phyloP scores from a whole-genome alignment of 2,113 vertebrate genomes.

The Meriones unguiculatus region DNA sequence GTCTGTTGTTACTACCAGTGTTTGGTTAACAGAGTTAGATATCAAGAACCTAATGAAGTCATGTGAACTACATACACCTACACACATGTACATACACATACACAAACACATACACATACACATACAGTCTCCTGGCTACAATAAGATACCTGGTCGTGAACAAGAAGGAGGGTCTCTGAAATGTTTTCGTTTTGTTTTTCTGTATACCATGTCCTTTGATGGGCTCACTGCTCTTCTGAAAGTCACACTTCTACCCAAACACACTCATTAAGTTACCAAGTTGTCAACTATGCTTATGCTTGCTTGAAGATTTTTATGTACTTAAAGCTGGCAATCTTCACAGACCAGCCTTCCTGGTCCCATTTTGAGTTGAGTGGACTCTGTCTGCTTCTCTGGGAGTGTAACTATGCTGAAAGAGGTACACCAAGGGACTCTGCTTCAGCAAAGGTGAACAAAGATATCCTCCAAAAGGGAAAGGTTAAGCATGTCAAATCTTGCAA shows the following conservation, averaged over 20 bases:
- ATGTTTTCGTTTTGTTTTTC: not conserved
- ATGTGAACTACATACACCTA: not conserved
- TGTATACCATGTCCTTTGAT: not conserved
- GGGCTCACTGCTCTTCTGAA: not conserved
- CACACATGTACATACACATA: not conserved
- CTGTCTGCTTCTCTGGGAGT: not conserved
- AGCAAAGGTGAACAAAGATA: not conserved
- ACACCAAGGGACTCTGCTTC: not conserved
- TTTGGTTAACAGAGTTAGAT: not conserved
- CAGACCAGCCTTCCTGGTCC: not conserved
- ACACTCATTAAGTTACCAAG: not conserved
- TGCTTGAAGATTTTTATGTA: not conserved
- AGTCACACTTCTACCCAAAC: not conserved
- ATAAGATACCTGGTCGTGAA: not conserved
- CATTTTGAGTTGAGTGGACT: not conserved
- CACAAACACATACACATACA: not conserved
- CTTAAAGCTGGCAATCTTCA: not conserved
- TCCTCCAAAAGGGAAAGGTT: not conserved
- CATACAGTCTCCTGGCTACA: not conserved
- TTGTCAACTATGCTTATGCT: not conserved
- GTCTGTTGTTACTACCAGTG: not conserved
- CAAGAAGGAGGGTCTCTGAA: not conserved
- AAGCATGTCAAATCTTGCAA: constrained; percentile 9
- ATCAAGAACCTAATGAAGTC: not conserved
- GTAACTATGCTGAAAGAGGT: not conserved